phyloP scores from a whole-genome alignment of 2,888 invertebrate species.

The Cephus nigrinus region DNA sequence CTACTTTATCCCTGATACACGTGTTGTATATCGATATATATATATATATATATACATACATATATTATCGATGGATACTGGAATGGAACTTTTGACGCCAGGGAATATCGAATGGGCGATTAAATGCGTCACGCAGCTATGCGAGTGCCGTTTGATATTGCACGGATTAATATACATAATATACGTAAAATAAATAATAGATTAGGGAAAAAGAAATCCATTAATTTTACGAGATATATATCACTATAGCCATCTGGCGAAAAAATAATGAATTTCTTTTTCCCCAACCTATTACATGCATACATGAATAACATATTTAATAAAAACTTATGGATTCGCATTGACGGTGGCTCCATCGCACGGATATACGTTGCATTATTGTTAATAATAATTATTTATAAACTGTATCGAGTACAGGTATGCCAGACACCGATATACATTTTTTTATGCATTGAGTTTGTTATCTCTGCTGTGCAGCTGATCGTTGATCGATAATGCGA shows the following conservation, averaged over 20 bases:
- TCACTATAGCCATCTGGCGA: too few species aligned
- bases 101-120: neutral
- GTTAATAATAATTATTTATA: neutral
- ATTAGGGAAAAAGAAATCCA: too few species aligned
- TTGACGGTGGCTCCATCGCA: neutral
- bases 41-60: neutral
- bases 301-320: neutral
- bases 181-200: neutral
- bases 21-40: constrained; percentile 27
- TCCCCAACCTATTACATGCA: neutral
- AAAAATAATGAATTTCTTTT: too few species aligned
- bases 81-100: neutral
- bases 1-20: neutral
- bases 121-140: neutral
- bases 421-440: neutral
- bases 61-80: neutral
- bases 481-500: constrained; percentile 24
- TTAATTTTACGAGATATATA: too few species aligned
- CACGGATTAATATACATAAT: neutral
- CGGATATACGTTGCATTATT: neutral
- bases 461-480: constrained; percentile 41
- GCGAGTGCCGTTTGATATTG: neutral
- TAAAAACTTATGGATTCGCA: neutral
- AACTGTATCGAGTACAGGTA: neutral
- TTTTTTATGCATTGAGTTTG: constrained; percentile 26